Evolutionary conservation across 2,797 vertebrate species (phyloP).

Genomic region (Synanceia verrucosa): DNA sequence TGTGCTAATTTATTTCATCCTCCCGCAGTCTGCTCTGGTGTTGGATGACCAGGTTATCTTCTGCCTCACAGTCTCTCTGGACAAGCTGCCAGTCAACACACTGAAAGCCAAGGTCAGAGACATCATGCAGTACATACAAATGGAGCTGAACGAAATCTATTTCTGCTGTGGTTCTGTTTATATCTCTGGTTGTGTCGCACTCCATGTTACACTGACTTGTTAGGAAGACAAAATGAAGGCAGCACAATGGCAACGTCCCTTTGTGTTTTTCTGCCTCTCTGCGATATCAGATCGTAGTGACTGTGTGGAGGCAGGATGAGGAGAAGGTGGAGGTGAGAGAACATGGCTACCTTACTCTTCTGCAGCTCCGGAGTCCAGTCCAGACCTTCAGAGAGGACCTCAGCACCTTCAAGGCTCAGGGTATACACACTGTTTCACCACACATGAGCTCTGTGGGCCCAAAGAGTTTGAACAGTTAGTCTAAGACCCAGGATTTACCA

Average conservation of each 20-base stretch:
- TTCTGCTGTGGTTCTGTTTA: neutral
- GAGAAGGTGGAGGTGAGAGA: conserved; percentile 85
- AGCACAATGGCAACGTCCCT: neutral
- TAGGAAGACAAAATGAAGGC: neutral
- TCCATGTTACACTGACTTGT: neutral
- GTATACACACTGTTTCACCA: conserved; percentile 52
- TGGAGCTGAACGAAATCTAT: neutral
- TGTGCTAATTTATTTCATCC: neutral
- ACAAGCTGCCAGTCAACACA: conserved; percentile 87
- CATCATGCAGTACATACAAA: neutral
- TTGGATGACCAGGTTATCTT: conserved; percentile 89
- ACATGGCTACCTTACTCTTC: conserved; percentile 86
- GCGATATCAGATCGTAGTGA: conserved; percentile 85
- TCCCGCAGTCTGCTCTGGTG: conserved; percentile 85
- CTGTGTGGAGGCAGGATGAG: conserved; percentile 87
- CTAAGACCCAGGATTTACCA: neutral
- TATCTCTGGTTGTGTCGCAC: no score
- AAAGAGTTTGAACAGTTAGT: neutral
- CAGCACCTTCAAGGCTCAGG: conserved; percentile 88
- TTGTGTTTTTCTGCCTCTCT: neutral
- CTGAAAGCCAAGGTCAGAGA: conserved; percentile 88
- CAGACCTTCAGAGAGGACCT: conserved; percentile 88
- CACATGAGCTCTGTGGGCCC: neutral
- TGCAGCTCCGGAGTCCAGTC: conserved; percentile 86
- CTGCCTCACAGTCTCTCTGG: conserved; percentile 87